A percentile compares a stretch with the other conserved stretches of the same genome.
Conservation (phyloP, 2,888 invertebrate species). For the Busseola fusca region DNA sequence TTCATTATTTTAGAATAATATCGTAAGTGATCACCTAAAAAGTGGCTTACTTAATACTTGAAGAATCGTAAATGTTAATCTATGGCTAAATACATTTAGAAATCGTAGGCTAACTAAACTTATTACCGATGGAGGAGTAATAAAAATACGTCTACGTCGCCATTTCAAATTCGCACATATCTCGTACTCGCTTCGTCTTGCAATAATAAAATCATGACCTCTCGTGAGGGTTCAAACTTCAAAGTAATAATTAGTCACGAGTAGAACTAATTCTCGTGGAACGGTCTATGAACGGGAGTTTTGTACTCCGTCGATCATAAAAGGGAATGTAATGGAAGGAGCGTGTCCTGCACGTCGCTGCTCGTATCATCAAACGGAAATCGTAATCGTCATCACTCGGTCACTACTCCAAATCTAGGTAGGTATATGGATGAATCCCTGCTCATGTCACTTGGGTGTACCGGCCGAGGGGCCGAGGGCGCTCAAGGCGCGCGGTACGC, state of each 20-base stretch:
- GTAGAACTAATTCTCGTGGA: conserved; percentile 36
- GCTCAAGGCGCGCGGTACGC: conserved; percentile 66
- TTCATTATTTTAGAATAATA: conserved; percentile 62
- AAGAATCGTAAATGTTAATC: conserved; percentile 78
- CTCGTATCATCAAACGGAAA: conserved; percentile 31
- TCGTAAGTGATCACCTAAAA: conserved; percentile 66
- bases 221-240: conserved; percentile 46
- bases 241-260: conserved; percentile 51
- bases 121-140: conserved; percentile 77
- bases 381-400: conserved; percentile 39
- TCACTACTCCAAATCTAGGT: conserved; percentile 32
- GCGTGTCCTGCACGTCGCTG: conserved; percentile 59
- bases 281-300: conserved; percentile 38
- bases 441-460: background rate
- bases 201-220: conserved; percentile 69
- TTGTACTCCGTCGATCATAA: conserved; percentile 45
- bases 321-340: conserved; percentile 61
- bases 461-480: no score
- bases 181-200: conserved; percentile 68
- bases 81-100: conserved; percentile 82
- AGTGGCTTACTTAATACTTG: conserved; percentile 72
- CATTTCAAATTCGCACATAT: conserved; percentile 62
- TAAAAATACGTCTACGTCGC: conserved; percentile 73
- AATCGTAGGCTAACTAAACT: conserved; percentile 78
- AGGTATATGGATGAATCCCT: conserved; percentile 21